Evolutionary conservation across 2,888 invertebrate species (phyloP).

Genomic region (Oscheius sp.): DNA sequence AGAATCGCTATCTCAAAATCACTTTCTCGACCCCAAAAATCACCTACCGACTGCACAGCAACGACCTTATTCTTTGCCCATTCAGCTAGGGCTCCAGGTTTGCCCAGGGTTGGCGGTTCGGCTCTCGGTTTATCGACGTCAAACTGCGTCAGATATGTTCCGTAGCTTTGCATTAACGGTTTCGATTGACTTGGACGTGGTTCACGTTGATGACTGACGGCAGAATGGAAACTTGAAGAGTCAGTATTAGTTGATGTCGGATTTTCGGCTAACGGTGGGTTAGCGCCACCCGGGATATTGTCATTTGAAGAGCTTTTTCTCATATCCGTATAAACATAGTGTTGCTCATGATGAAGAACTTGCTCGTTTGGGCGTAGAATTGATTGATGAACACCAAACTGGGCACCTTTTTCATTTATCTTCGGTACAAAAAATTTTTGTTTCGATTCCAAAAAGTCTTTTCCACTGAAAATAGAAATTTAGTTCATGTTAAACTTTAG

Average conservation of each 20-base stretch:
- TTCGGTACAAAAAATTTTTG: conserved; percentile 41
- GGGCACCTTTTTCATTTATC: conserved; percentile 37
- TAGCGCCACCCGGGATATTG: neutral
- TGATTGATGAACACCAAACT: conserved; percentile 52
- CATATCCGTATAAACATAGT: conserved; percentile 7
- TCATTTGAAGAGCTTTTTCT: neutral
- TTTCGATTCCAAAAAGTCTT: conserved; percentile 38
- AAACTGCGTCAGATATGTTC: neutral
- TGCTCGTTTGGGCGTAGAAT: conserved; percentile 32
- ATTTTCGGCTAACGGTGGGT: neutral
- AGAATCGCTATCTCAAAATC: too few species aligned
- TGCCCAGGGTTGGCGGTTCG: conserved; percentile 38
- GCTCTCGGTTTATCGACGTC: conserved; percentile 8
- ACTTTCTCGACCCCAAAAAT: too few species aligned
- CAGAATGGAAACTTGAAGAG: conserved; percentile 46
- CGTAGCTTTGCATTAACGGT: conserved; percentile 11
- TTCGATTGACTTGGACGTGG: neutral
- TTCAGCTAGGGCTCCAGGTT: conserved; percentile 39
- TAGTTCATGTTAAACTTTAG: too few species aligned
- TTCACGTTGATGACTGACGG: conserved; percentile 38
- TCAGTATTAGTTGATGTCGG: conserved; percentile 12
- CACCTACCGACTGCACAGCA: too few species aligned
- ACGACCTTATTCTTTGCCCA: conserved; percentile 38
- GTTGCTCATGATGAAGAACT: conserved; percentile 7
- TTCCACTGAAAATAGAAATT: conserved; percentile 42